These are phyloP conservation scores for Agrypnus murinus DNA, from an alignment of 2,888 invertebrate genomes.

Conservation along the genomic window DNA sequence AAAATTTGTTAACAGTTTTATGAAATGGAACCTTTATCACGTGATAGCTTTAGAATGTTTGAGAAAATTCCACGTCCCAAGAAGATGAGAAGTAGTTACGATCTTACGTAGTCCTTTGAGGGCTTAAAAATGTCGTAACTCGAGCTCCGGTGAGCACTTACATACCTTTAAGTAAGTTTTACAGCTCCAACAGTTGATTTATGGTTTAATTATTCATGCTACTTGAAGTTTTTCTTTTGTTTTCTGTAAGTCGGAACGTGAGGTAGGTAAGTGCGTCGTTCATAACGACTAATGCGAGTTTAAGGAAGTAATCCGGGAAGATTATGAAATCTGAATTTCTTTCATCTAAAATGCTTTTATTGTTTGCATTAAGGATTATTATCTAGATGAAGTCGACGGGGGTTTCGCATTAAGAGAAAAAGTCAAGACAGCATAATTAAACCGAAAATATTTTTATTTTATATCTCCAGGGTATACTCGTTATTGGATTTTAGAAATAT, in stretches of 20 bases:
- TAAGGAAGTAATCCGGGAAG: slow-evolving; percentile 25
- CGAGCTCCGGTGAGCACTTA: slow-evolving; percentile 41
- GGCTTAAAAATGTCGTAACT: slow-evolving; percentile 42
- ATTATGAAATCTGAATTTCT: slow-evolving; percentile 23
- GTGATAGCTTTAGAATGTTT: slow-evolving; percentile 22
- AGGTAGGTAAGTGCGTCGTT: slow-evolving; percentile 37
- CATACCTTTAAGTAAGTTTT: slow-evolving; percentile 44
- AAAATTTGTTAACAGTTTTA: slow-evolving; percentile 30
- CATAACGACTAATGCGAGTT: slow-evolving; percentile 35
- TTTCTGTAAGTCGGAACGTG: neutral
- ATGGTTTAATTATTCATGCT: slow-evolving; percentile 44
- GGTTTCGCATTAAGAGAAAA: no score
- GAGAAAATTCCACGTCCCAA: slow-evolving; percentile 35
- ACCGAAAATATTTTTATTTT: no score
- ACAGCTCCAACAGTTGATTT: slow-evolving; percentile 40
- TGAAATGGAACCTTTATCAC: slow-evolving; percentile 29
- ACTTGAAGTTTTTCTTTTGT: slow-evolving; percentile 30
- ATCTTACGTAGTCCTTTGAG: slow-evolving; percentile 35
- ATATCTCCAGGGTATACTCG: no score
- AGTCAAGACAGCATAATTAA: no score
- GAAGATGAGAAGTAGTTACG: slow-evolving; percentile 40
- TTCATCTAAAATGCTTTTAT: neutral
- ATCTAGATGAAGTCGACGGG: neutral
- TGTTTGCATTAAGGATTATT: slow-evolving; percentile 23
- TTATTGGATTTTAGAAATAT: no score